phyloP scores from a whole-genome alignment of 2,797 vertebrate genomes.

The Micrastur ruficollis region DNA sequence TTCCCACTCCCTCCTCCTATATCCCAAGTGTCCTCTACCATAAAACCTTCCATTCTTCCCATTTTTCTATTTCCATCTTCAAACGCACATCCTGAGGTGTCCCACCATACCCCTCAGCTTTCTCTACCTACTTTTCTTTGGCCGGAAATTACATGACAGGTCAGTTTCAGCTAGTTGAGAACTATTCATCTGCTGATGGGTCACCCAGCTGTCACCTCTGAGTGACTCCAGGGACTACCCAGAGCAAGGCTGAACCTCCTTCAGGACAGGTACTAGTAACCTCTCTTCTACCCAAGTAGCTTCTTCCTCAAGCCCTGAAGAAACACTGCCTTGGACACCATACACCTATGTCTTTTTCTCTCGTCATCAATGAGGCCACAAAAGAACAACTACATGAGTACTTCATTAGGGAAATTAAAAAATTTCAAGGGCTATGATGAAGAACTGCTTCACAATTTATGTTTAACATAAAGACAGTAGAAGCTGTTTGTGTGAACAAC shows the following conservation, averaged over 20 bases:
- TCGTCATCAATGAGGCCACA: not conserved
- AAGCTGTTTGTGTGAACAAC: not conserved
- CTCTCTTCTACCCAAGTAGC: not conserved
- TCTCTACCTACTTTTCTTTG: not conserved
- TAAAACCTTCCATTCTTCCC: not conserved
- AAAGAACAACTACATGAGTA: not conserved
- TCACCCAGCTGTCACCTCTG: not conserved
- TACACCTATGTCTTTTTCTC: not conserved
- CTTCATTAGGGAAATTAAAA: not conserved
- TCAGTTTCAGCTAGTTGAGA: not conserved
- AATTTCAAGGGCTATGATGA: not conserved
- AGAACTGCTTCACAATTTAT: not conserved
- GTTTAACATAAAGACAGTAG: not conserved
- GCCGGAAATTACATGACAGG: not conserved
- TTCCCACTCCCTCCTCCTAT: not conserved
- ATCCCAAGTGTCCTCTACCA: not conserved
- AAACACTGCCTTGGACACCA: not conserved
- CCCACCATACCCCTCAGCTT: not conserved
- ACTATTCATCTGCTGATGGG: not conserved
- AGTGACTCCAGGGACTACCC: not conserved
- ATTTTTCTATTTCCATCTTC: not conserved
- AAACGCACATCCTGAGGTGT: not conserved
- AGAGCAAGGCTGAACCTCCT: not conserved
- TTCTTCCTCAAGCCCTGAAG: not conserved
- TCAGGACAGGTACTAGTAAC: not conserved